Conservation (phyloP, 2,888 invertebrate genomes). For the Aleiodes alternator region DNA sequence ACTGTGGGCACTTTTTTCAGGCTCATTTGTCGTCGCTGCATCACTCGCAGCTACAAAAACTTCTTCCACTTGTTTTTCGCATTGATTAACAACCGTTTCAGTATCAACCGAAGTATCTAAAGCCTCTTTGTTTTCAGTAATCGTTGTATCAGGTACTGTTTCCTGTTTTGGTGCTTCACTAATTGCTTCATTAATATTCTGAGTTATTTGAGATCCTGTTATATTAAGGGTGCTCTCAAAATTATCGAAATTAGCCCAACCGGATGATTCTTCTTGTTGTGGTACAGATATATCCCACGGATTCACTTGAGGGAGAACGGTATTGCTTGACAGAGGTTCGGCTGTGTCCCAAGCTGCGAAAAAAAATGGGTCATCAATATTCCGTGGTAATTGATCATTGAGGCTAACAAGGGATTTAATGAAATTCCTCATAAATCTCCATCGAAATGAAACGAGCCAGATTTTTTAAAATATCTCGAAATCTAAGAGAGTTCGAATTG, state of each 20-base stretch:
- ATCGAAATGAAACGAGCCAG: no score
- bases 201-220: conserved; percentile 2
- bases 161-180: conserved; percentile 25
- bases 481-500: no score
- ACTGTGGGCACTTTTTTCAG: conserved; percentile 15
- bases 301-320: conserved; percentile 61
- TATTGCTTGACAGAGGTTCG: conserved; percentile 57
- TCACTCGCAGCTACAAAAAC: conserved; percentile 11
- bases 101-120: conserved; percentile 5
- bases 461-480: no score
- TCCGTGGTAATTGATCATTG: background rate
- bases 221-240: conserved; percentile 63
- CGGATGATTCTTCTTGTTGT: conserved; percentile 62
- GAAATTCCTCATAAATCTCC: no score
- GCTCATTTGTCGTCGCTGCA: conserved; percentile 3
- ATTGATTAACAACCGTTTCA: conserved; percentile 8
- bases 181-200: conserved; percentile 4
- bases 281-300: conserved; percentile 66
- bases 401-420: no score
- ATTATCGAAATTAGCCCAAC: conserved; percentile 73
- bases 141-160: conserved; percentile 42
- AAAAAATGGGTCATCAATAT: conserved; percentile 30
- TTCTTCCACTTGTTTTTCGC: conserved; percentile 6
- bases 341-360: conserved; percentile 64
- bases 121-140: conserved; percentile 16